Evolutionary conservation across 1,140 invertebrate species (phyloP).

Genomic region (Drosophila watanabei): DNA sequence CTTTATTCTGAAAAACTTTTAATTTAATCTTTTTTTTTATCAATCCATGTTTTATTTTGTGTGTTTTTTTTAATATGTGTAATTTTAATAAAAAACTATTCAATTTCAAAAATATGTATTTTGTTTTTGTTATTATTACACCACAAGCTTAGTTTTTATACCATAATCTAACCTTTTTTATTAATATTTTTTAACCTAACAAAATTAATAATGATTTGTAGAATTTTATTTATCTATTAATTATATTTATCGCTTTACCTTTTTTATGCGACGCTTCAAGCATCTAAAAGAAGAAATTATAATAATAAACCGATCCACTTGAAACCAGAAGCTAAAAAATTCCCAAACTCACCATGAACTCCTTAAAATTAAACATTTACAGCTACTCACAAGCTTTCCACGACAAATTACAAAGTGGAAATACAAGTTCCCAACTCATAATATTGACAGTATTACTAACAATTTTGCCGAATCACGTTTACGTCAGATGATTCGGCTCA

Average conservation of each 20-base stretch:
- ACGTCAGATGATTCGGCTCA: constrained; percentile 22
- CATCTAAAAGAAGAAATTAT: not conserved
- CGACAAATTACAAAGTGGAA: constrained; percentile 7
- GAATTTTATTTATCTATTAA: too few relatives aligned
- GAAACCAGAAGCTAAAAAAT: constrained; percentile 1
- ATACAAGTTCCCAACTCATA: constrained; percentile 6
- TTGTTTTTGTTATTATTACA: too few relatives aligned
- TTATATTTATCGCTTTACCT: too few relatives aligned
- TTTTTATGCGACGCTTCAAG: too few relatives aligned
- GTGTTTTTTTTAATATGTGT: too few relatives aligned
- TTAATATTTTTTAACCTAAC: too few relatives aligned
- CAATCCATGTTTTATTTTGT: too few relatives aligned
- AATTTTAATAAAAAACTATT: too few relatives aligned
- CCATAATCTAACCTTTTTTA: too few relatives aligned
- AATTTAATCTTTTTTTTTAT: not conserved
- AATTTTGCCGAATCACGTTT: constrained; percentile 30
- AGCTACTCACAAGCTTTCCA: constrained; percentile 21
- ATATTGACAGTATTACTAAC: not conserved
- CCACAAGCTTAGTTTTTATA: too few relatives aligned
- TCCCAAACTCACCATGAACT: constrained; percentile 16
- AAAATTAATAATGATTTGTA: not conserved
- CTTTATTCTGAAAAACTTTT: not conserved
- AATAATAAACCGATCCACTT: not conserved
- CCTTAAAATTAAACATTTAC: constrained; percentile 7
- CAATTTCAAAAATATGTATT: too few relatives aligned